phyloP scores from a whole-genome alignment of 2,113 vertebrate species.

The Triplophysa rosa region DNA sequence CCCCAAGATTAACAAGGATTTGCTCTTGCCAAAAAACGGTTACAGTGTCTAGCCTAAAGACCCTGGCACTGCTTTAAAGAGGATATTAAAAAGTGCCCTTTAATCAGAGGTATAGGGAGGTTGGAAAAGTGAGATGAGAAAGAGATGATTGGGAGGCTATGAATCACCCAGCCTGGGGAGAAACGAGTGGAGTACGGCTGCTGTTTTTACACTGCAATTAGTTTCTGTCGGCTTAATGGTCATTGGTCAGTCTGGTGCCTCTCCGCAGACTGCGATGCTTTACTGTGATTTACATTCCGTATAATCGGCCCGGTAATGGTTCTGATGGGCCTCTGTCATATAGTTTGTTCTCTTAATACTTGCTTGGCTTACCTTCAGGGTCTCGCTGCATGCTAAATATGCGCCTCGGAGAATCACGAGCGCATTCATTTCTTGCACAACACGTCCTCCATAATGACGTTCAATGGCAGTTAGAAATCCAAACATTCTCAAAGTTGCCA shows the following conservation, averaged over 20 bases:
- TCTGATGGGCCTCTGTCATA: conserved; percentile 2
- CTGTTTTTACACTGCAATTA: conserved; percentile 40
- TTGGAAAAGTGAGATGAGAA: conserved; percentile 53
- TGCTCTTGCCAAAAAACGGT: conserved; percentile 58
- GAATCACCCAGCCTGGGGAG: conserved; percentile 51
- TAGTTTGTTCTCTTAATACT: conserved; percentile 39
- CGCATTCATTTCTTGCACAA: conserved; percentile 1
- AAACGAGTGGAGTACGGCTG: conserved; percentile 14
- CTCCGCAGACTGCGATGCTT: conserved; percentile 17
- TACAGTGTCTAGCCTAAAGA: conserved; percentile 63
- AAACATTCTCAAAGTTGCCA: conserved; percentile 1
- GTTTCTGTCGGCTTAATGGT: conserved; percentile 40
- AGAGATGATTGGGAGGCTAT: conserved; percentile 54
- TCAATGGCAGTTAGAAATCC: neutral
- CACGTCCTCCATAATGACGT: conserved; percentile 3
- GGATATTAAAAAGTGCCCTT: conserved; percentile 60
- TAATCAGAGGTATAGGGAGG: conserved; percentile 61
- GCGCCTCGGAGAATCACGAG: neutral
- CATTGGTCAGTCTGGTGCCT: conserved; percentile 38
- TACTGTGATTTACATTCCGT: conserved; percentile 42
- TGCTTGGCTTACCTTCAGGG: conserved; percentile 19
- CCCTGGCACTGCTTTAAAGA: conserved; percentile 54
- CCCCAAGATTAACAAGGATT: conserved; percentile 45
- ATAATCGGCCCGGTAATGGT: conserved; percentile 38
- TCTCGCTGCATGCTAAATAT: conserved; percentile 39